These are phyloP conservation scores for Alloplasta piceator DNA, from an alignment of 2,888 invertebrate genomes.

Conservation along the genomic window DNA sequence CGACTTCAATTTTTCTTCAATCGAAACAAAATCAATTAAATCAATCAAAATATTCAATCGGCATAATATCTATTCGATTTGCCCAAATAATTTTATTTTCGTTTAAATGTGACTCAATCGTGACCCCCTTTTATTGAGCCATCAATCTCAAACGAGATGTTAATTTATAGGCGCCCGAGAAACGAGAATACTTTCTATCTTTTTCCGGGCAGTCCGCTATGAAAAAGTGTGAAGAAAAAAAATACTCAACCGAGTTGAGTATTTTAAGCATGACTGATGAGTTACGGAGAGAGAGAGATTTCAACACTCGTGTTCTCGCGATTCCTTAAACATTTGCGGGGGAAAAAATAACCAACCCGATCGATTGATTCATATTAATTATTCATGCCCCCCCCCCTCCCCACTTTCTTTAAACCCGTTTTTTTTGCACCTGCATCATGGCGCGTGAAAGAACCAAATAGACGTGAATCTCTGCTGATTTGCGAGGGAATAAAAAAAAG, in stretches of 20 bases:
- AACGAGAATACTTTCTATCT: slow-evolving; percentile 63
- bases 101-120: neutral
- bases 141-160: slow-evolving; percentile 6
- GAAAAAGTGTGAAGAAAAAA: slow-evolving; percentile 33
- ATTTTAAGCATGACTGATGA: slow-evolving; percentile 43
- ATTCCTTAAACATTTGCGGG: neutral
- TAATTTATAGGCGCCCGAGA: neutral
- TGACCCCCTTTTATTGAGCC: slow-evolving; percentile 14
- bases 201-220: slow-evolving; percentile 56
- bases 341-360: slow-evolving; percentile 13
- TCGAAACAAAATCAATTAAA: no score
- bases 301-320: slow-evolving; percentile 40
- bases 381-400: slow-evolving; percentile 1
- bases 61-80: neutral
- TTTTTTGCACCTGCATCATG: slow-evolving; percentile 24
- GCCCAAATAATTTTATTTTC: neutral
- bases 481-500: no score
- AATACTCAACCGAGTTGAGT: slow-evolving; percentile 18
- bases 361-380: slow-evolving; percentile 23
- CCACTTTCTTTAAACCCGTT: slow-evolving; percentile 7
- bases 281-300: slow-evolving; percentile 36
- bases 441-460: neutral
- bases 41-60: neutral
- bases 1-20: neutral
- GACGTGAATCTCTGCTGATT: no score